Evolutionary conservation across 2,888 invertebrate species (phyloP), one percentile per base, ranked within the genome.

Genomic region (Acanthosepion lycidas): DNA sequence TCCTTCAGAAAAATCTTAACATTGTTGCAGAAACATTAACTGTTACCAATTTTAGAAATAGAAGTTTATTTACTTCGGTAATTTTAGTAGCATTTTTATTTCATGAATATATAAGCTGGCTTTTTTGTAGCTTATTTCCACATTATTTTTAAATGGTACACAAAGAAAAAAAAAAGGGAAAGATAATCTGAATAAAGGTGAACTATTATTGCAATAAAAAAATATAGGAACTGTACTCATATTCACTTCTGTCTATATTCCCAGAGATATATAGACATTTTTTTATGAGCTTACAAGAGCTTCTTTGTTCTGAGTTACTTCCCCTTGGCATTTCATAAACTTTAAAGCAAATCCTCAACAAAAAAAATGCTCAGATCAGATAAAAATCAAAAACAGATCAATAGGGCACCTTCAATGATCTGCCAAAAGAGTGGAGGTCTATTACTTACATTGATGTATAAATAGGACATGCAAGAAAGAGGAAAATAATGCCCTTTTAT

Each of bases 241-340:
- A 78, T 78, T 78, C n/a, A 78, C 18, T 78, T 78, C 78, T 78
- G 12, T 78, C 78, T 78, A n/a, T 78, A 78, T 78, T 78, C 78
- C 78, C n/a, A 78, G 78, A 78, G 78, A 78, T 78, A 18, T n/a
- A n/a, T n/a, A 78, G n/a, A 42, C 78, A 20, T n/a, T 78, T 78
- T 78, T 78, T 78, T 78, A 78, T 33, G n/a, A 78, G 9, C 78
- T 33, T 23, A 33, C 78, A 33, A 18, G 12, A 78, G n/a, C 18
- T 78, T 2, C n/a, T n/a, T 78, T 33, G n/a, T 78, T 78, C 78
- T 78, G 78, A 78, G 78, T 78, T 78, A 78, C 78, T 78, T 78
- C 78, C n/a, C 78, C n/a, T 78, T 78, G 78, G 78, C 78, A 78
- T 78, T 78, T n/a, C 15, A 78, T 78, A 78, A 78, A 78, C 78